These are phyloP conservation scores for Ptyas mucosa DNA, from an alignment of 2,113 vertebrate genomes.

Conservation along the genomic window DNA sequence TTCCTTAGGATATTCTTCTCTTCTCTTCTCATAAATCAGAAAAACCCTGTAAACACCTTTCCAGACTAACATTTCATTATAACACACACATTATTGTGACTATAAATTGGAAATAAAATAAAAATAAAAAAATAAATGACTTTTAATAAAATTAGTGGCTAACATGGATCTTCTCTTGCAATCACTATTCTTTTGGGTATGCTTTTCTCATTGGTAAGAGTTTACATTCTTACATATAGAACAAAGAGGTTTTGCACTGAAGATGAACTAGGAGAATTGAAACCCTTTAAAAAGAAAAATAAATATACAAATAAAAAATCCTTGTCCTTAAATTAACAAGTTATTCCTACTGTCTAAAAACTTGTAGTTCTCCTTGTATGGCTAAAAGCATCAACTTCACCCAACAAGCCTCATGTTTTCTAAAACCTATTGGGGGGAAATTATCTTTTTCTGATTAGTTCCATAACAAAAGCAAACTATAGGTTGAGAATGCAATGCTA, in stretches of 20 bases:
- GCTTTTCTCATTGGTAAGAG: background rate
- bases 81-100: background rate
- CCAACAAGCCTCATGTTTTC: background rate
- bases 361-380: background rate
- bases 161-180: background rate
- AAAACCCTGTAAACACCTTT: background rate
- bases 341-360: background rate
- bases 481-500: background rate
- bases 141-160: background rate
- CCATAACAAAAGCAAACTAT: background rate
- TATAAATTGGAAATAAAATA: too few species aligned
- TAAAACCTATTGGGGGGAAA: background rate
- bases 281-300: background rate
- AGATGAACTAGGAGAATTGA: background rate
- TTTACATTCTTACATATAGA: background rate
- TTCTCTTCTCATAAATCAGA: background rate
- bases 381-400: background rate
- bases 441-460: background rate
- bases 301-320: background rate
- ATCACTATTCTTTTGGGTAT: background rate
- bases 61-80: background rate
- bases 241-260: background rate
- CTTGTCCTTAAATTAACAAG: background rate
- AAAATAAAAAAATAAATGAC: too few species aligned
- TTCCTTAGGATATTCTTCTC: background rate